Percentiles rank a stretch among this genome's conserved stretches.
Conservation (phyloP, 2,113 vertebrate genomes). For the Dinomys branickii region DNA sequence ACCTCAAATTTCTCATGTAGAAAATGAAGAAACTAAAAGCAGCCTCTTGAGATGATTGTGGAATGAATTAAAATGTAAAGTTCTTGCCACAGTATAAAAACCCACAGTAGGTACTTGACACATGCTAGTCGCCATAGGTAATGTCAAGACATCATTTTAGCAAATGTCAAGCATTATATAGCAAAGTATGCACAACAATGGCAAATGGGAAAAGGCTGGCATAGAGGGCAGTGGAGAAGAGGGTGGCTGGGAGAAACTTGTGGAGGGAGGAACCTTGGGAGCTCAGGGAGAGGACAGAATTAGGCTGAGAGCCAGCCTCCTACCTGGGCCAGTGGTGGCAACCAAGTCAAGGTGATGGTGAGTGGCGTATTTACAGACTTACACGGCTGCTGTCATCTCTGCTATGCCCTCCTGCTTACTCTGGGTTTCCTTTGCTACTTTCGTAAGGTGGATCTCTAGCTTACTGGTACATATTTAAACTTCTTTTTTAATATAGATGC, state of each 20-base stretch:
- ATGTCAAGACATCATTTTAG: not conserved
- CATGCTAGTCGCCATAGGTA: not conserved
- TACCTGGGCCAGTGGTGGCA: not conserved
- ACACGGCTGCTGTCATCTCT: not conserved
- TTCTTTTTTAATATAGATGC: not conserved
- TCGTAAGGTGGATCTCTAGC: not conserved
- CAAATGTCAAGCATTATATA: not conserved
- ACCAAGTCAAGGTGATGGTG: not conserved
- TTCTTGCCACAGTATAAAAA: not conserved
- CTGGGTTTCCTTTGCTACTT: not conserved
- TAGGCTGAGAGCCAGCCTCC: not conserved
- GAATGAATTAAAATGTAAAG: slow-evolving; percentile 3
- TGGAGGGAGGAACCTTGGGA: not conserved
- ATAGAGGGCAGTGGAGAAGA: not conserved
- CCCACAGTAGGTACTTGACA: too few relatives aligned
- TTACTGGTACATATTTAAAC: not conserved
- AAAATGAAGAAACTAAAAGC: not conserved
- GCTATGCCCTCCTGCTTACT: not conserved
- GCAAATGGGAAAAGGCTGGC: not conserved
- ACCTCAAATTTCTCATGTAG: not conserved
- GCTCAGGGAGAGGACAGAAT: not conserved
- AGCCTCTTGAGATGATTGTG: not conserved
- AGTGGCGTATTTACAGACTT: not conserved
- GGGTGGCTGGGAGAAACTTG: not conserved
- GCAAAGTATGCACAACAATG: not conserved